Evolutionary conservation across 2,113 vertebrate species (phyloP).

Genomic region (Corythaeola cristata): DNA sequence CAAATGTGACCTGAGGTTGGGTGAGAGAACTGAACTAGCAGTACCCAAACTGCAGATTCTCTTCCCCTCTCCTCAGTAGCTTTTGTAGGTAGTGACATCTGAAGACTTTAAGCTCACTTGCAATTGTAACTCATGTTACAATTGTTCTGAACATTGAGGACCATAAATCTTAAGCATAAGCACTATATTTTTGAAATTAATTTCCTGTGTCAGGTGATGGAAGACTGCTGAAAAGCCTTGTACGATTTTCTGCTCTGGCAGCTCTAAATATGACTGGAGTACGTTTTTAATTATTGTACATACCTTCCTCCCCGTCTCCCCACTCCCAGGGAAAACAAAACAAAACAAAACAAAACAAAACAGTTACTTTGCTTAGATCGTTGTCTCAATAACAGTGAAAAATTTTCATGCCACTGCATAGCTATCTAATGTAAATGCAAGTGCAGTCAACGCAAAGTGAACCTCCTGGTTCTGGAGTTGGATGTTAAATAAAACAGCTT

Average conservation of each 20-base stretch:
- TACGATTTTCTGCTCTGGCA: background rate
- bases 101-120: background rate
- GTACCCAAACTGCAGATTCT: background rate
- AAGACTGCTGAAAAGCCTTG: background rate
- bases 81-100: background rate
- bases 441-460: accelerated
- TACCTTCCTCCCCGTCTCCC: background rate
- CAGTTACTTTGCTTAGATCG: background rate
- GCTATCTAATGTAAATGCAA: background rate
- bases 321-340: too few relatives aligned
- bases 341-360: background rate
- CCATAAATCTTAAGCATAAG: background rate
- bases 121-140: background rate
- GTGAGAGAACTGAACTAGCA: background rate
- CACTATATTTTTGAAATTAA: background rate
- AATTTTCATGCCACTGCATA: background rate
- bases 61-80: background rate
- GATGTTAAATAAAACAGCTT: background rate
- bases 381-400: background rate
- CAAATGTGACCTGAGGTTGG: background rate
- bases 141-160: background rate
- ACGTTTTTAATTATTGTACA: background rate
- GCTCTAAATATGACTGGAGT: background rate
- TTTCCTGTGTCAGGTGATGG: background rate
- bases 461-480: background rate